These are phyloP conservation scores for Drymodes brunneopygia DNA, from an alignment of 2,113 vertebrate species.

Conservation along the genomic window DNA sequence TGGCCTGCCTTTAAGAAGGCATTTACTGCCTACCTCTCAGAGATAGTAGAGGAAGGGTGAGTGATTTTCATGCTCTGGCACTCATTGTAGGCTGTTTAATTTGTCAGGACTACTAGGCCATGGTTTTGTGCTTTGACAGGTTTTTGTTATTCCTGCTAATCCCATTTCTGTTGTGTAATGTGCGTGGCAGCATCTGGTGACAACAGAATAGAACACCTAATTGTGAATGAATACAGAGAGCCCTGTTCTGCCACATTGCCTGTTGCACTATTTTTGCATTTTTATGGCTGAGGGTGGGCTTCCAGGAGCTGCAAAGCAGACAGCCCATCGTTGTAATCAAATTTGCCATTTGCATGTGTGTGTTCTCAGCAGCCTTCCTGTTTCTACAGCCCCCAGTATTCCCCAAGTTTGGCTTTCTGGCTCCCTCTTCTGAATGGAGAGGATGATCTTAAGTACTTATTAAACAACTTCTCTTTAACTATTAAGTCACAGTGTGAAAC, in stretches of 20 bases:
- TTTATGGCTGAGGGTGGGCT: conserved; percentile 62
- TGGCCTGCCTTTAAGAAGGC: conserved; percentile 32
- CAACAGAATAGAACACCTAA: conserved; percentile 70
- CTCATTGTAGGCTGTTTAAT: conserved; percentile 61
- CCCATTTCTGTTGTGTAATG: conserved; percentile 69
- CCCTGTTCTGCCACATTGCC: conserved; percentile 59
- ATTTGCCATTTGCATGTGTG: conserved; percentile 64
- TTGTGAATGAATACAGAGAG: conserved; percentile 63
- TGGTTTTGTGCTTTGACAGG: conserved; percentile 63
- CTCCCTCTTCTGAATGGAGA: conserved; percentile 26
- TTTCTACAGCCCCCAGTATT: background rate
- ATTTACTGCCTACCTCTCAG: conserved; percentile 34
- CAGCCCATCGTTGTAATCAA: conserved; percentile 61
- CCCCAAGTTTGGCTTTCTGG: background rate
- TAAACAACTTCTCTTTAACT: background rate
- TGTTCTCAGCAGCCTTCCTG: conserved; percentile 20
- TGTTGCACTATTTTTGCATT: conserved; percentile 66
- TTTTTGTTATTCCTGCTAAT: conserved; percentile 68
- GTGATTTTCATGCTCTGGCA: conserved; percentile 64
- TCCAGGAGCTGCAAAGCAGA: conserved; percentile 53
- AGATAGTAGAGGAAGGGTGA: conserved; percentile 58
- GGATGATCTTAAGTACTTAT: background rate
- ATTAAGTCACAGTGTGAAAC: background rate
- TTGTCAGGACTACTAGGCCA: conserved; percentile 64
- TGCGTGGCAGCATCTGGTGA: conserved; percentile 67